phyloP scores from a whole-genome alignment of 2,797 vertebrate species.

The Bryconaethiops microstoma region DNA sequence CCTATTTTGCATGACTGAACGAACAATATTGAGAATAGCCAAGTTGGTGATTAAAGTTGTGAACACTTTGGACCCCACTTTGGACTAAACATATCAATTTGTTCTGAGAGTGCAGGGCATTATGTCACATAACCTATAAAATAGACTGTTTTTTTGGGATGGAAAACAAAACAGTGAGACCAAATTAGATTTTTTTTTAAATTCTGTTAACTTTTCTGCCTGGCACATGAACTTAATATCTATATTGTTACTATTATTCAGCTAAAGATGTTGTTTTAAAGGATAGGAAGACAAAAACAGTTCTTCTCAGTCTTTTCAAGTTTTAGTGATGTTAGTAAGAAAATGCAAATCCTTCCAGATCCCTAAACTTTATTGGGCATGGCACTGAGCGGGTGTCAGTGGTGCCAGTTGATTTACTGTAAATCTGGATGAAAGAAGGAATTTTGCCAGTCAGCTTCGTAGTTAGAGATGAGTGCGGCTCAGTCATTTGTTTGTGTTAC shows the following conservation, averaged over 20 bases:
- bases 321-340: neutral
- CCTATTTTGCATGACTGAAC: constrained; percentile 19
- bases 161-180: too few species aligned
- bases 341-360: neutral
- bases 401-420: neutral
- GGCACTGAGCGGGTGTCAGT: neutral
- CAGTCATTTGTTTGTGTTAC: neutral
- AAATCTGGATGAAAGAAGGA: neutral
- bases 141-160: too few species aligned
- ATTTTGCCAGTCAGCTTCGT: neutral
- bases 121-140: neutral
- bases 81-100: constrained; percentile 1
- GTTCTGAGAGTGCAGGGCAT: neutral
- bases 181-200: too few species aligned
- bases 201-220: neutral
- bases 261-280: neutral
- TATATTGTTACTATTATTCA: neutral
- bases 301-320: neutral
- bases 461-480: neutral
- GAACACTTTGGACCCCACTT: constrained; percentile 2
- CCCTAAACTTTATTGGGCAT: neutral
- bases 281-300: neutral
- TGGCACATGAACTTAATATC: neutral
- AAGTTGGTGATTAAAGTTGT: constrained; percentile 18
- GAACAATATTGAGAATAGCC: constrained; percentile 6